These are phyloP conservation scores for Drosophila mettleri DNA, from an alignment of 2,888 invertebrate genomes.

Conservation along the genomic window DNA sequence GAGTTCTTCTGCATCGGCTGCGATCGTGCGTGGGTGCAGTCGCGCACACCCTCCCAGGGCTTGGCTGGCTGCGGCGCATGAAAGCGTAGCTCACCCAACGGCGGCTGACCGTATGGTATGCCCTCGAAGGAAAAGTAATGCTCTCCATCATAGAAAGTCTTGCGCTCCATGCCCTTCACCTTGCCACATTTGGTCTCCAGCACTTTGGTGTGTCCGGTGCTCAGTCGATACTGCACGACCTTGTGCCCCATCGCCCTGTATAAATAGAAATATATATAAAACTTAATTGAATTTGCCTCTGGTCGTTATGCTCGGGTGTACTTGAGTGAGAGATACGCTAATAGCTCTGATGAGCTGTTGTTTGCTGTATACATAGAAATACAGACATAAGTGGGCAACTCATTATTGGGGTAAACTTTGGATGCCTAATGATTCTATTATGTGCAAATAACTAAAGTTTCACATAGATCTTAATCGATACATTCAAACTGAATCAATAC, in stretches of 20 bases:
- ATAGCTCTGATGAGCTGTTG: not conserved
- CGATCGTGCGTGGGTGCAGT: conserved; percentile 82
- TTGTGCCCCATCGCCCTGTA: conserved; percentile 70
- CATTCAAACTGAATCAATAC: not conserved
- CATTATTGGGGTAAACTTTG: not conserved
- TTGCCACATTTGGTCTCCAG: conserved; percentile 75
- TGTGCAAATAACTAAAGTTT: too few relatives aligned
- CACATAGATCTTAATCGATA: not conserved
- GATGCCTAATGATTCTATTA: too few relatives aligned
- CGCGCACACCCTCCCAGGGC: conserved; percentile 84
- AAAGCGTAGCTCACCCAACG: conserved; percentile 80
- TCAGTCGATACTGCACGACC: conserved; percentile 65
- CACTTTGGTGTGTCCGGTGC: conserved; percentile 71
- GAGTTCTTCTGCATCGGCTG: conserved; percentile 81
- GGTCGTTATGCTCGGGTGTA: too few relatives aligned
- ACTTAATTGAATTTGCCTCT: not conserved
- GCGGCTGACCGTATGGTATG: conserved; percentile 83
- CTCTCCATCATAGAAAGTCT: conserved; percentile 66
- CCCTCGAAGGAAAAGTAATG: conserved; percentile 81
- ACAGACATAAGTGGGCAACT: not conserved
- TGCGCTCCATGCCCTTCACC: conserved; percentile 75
- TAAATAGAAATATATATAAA: not conserved
- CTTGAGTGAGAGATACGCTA: not conserved
- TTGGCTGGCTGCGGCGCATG: conserved; percentile 84
- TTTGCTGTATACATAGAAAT: not conserved